Evolutionary conservation across 2,888 invertebrate species (phyloP).

Genomic region (Linyphia triangularis): DNA sequence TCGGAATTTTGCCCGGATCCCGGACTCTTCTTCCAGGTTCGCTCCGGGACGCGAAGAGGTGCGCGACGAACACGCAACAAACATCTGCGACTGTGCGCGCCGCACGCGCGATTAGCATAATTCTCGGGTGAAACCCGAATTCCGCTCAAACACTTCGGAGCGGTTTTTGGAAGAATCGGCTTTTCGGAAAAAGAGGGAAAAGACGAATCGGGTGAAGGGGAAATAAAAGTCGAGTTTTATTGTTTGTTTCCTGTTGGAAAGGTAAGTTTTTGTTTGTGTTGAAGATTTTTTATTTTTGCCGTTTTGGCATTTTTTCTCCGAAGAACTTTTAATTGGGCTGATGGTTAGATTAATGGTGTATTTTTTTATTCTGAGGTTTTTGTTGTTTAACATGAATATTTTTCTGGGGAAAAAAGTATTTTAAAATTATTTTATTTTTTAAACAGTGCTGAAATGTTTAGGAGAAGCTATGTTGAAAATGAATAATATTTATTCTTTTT

Average conservation of each 20-base stretch:
- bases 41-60: constrained; percentile 40
- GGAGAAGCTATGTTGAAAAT: no score
- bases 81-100: constrained; percentile 54
- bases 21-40: constrained; percentile 43
- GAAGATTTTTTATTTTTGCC: neutral
- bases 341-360: neutral
- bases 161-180: neutral
- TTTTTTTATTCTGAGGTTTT: neutral
- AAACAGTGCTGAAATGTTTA: no score
- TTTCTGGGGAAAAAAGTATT: no score
- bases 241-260: neutral
- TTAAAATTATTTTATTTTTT: no score
- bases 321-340: neutral
- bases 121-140: constrained; percentile 31
- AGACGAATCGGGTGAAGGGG: no score
- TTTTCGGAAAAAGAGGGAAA: neutral
- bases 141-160: neutral
- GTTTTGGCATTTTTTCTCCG: neutral
- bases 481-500: no score
- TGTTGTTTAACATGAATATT: no score
- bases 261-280: neutral
- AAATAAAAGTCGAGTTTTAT: neutral
- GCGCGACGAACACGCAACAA: neutral
- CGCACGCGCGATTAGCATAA: constrained; percentile 34
- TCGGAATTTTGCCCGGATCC: constrained; percentile 33